Percentiles rank a stretch among this genome's conserved stretches.
These are phyloP conservation scores for Muntiacus muntjak DNA, from an alignment of 2,113 vertebrate species.

Conservation along the genomic window DNA sequence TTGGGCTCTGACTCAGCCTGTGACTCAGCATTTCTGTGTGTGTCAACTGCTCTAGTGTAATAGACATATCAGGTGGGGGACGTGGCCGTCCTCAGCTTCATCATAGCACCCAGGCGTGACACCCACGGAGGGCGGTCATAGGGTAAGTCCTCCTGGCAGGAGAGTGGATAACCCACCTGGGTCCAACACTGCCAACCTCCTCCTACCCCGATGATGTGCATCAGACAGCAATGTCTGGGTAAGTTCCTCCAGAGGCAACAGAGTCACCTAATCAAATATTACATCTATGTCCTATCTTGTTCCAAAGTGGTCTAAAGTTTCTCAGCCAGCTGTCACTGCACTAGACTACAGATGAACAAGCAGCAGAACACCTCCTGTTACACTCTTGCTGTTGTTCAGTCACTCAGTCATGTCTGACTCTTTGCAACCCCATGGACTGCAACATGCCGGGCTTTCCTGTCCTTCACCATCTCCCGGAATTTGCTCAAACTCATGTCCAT, in stretches of 20 bases:
- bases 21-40: conserved; percentile 38
- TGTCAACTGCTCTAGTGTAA: neutral
- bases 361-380: neutral
- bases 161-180: neutral
- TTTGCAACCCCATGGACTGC: neutral
- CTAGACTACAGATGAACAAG: neutral
- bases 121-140: neutral
- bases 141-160: neutral
- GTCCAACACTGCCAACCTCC: neutral
- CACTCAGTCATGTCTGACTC: neutral
- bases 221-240: neutral
- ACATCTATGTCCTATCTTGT: neutral
- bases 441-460: neutral
- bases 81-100: neutral
- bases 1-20: conserved; percentile 11
- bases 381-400: neutral
- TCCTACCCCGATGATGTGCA: neutral
- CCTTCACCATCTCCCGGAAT: neutral
- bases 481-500: neutral
- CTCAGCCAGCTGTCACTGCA: conserved; percentile 38
- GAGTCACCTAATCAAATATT: conserved; percentile 22
- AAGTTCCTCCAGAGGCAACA: neutral
- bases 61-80: neutral
- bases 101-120: neutral
- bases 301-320: neutral